Base-by-base conservation (phyloP, 2,888 invertebrate species). In the Cheilosia pagana region DNA sequence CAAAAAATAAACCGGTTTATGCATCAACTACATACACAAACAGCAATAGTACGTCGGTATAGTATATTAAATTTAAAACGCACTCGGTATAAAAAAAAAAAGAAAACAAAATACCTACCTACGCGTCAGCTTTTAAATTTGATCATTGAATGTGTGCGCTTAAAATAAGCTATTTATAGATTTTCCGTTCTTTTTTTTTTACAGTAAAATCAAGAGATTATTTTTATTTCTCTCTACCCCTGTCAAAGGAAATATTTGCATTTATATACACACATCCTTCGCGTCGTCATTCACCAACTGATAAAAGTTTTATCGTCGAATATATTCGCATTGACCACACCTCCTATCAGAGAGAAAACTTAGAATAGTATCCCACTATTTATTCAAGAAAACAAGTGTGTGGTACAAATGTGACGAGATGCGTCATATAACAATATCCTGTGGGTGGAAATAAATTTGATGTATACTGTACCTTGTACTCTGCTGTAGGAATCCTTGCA, bases 401-500 rank as follows among this genome's bases (percentile, higher is more conserved):
- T 25, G 6, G 2, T 8, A 19, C 45, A 45, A 19, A 60, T 25
- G 23, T 16, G 43, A 43, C 5, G 8, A 43, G 10, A 25, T 45
- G 45, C 19, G 45, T 45, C 16, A 45, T 31, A n/a, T 25, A 25
- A 45, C 25, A 39, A n/a, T 60, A 71, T 63, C 55, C 19, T 14
- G 21, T 28, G 28, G 14, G 43, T 31, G 41, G 14, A 19, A 41
- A 28, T 55, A 28, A 12, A 7, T 41, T 16, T n/a, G 5, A 23
- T 43, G 16, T 1, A 25, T 52, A 65, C 23, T 77, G 59, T 90
- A 92, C 91, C 91, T 92, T 92, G 91, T 77, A 91, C 91, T 86
- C 89, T 89, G 70, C 89, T 90, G 87, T 91, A 92, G 39, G 91
- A 89, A 87, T 91, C 91, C 88, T 91, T 91, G 53, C 88, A 87